These are phyloP conservation scores for Pegea sp. DNA, from an alignment of 23 tunicate genomes.

Conservation along the genomic window DNA sequence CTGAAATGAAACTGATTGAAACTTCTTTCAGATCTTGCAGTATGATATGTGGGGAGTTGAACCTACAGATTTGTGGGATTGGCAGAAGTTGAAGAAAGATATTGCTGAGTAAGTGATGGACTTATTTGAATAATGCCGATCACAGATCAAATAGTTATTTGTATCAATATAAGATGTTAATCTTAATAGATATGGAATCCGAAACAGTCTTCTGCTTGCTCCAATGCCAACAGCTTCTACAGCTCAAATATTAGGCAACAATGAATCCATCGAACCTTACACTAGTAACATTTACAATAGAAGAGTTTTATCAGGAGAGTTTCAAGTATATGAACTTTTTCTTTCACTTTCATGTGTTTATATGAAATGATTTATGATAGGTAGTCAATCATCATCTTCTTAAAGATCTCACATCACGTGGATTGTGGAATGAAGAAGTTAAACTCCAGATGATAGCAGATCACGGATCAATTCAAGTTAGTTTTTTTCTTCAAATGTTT, in stretches of 20 bases:
- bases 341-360: no score
- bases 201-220: conserved; percentile 79
- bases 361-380: conserved; percentile 3
- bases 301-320: conserved; percentile 92
- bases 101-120: conserved; percentile 46
- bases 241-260: conserved; percentile 98
- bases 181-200: conserved; percentile 53
- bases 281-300: conserved; percentile 95
- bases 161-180: no score
- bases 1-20: background rate
- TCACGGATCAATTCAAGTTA: conserved; percentile 87
- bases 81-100: conserved; percentile 37
- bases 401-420: conserved; percentile 59
- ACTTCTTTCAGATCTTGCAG: conserved; percentile 27
- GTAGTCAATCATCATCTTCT: conserved; percentile 82
- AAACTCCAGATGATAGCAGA: conserved; percentile 78
- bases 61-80: conserved; percentile 94
- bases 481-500: background rate
- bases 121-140: background rate
- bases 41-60: conserved; percentile 96
- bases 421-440: conserved; percentile 85
- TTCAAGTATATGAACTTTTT: conserved; percentile 23
- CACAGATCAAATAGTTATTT: no score
- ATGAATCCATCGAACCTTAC: conserved; percentile 96
- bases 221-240: conserved; percentile 99